Evolutionary conservation across 2,113 vertebrate species (phyloP).

Genomic region (Suricata suricatta): DNA sequence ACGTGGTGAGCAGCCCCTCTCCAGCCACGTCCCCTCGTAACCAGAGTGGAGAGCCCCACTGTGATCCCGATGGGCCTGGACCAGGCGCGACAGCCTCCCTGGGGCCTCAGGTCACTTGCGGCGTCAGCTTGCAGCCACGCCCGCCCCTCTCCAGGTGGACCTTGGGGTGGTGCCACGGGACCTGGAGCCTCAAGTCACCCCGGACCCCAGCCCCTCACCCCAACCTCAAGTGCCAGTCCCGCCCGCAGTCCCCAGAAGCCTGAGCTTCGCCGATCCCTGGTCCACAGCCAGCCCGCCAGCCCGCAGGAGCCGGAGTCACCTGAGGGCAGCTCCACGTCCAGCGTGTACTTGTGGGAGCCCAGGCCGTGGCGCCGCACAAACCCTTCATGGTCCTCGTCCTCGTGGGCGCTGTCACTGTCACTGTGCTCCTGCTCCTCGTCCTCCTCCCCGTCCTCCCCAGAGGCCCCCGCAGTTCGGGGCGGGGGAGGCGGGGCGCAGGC

Average conservation of each 20-base stretch:
- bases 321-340: conserved; percentile 89
- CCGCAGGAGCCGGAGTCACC: conserved; percentile 80
- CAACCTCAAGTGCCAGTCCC: no score
- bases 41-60: accelerated
- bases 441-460: background rate
- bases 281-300: background rate
- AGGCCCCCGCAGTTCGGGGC: background rate
- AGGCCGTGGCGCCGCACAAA: conserved; percentile 93
- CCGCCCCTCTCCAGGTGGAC: background rate
- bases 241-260: background rate
- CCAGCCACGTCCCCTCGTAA: background rate
- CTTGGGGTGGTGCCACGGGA: no score
- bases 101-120: accelerated
- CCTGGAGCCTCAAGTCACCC: background rate
- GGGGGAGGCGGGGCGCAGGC: background rate
- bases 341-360: conserved; percentile 91
- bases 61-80: background rate
- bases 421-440: conserved; percentile 46
- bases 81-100: background rate
- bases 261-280: accelerated
- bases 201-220: no score
- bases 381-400: conserved; percentile 56
- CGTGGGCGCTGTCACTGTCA: background rate
- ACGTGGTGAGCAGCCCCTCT: accelerated
- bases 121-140: accelerated